phyloP scores from a whole-genome alignment of 2,113 vertebrate species.

The Sinosuthora webbiana region DNA sequence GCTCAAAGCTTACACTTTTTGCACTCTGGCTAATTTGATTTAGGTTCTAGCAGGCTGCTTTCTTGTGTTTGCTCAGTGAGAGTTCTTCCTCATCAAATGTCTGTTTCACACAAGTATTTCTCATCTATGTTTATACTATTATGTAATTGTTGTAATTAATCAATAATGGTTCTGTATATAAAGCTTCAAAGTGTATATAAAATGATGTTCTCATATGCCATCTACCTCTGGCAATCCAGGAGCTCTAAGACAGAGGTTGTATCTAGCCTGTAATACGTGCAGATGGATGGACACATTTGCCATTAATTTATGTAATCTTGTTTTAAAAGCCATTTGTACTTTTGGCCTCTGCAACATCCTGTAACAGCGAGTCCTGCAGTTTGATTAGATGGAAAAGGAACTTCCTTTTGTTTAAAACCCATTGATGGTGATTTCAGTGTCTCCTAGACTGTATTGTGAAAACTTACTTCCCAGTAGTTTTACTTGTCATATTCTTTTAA shows the following conservation, averaged over 20 bases:
- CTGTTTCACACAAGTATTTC: not conserved
- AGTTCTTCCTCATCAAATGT: not conserved
- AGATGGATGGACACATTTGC: not conserved
- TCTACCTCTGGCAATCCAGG: not conserved
- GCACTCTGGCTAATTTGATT: not conserved
- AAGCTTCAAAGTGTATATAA: not conserved
- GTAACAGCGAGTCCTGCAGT: not conserved
- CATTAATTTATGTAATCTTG: slow-evolving; percentile 45
- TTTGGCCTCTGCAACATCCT: slow-evolving; percentile 55
- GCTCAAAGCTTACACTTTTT: not conserved
- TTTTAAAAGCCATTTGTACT: slow-evolving; percentile 60
- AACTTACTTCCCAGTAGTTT: not conserved
- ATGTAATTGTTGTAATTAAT: not conserved
- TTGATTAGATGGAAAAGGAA: slow-evolving; percentile 56
- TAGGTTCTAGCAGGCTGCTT: not conserved
- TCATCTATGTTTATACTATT: not conserved
- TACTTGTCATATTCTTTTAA: not conserved
- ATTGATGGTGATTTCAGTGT: slow-evolving; percentile 18
- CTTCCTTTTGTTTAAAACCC: slow-evolving; percentile 57
- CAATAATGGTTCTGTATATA: not conserved
- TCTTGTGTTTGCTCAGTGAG: not conserved
- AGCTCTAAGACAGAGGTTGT: not conserved
- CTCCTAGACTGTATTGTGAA: not conserved
- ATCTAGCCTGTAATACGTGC: not conserved
- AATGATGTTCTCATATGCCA: not conserved